These are phyloP conservation scores for Sanderia malayensis DNA, from an alignment of 30 jellyfish, hydroid and myxozoan genomes.

Conservation along the genomic window DNA sequence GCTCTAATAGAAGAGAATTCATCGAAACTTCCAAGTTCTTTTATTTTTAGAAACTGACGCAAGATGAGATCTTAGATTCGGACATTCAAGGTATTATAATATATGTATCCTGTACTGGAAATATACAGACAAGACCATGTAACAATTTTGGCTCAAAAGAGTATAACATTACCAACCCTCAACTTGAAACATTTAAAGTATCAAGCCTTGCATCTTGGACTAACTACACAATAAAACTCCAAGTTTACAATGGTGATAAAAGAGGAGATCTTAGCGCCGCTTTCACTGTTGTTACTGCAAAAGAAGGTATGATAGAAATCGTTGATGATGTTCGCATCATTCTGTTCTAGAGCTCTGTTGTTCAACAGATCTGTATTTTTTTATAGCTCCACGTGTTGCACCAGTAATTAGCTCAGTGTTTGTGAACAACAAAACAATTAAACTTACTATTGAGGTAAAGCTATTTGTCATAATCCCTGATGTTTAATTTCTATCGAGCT, in stretches of 20 bases:
- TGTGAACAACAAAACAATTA: neutral
- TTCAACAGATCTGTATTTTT: too few species aligned
- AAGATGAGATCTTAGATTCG: conserved; percentile 21
- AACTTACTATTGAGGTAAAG: conserved; percentile 13
- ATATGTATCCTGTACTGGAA: neutral
- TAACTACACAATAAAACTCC: conserved; percentile 20
- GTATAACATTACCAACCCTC: conserved; percentile 1
- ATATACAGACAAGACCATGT: neutral
- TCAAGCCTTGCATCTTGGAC: conserved; percentile 28
- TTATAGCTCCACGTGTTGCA: conserved; percentile 20
- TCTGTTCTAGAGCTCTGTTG: too few species aligned
- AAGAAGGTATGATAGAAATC: conserved; percentile 45
- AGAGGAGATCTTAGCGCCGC: conserved; percentile 33
- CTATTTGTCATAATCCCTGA: too few species aligned
- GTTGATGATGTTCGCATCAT: too few species aligned
- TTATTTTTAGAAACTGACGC: conserved; percentile 7
- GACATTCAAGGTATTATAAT: conserved; percentile 26
- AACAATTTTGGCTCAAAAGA: neutral
- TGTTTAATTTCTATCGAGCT: too few species aligned
- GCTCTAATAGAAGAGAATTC: too few species aligned
- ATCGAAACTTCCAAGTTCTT: too few species aligned
- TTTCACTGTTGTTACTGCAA: conserved; percentile 14
- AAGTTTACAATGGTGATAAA: conserved; percentile 24
- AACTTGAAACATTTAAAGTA: neutral
- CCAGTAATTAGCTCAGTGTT: neutral